Conservation (phyloP, 2,113 vertebrate species). For the Nansenia antarctica region DNA sequence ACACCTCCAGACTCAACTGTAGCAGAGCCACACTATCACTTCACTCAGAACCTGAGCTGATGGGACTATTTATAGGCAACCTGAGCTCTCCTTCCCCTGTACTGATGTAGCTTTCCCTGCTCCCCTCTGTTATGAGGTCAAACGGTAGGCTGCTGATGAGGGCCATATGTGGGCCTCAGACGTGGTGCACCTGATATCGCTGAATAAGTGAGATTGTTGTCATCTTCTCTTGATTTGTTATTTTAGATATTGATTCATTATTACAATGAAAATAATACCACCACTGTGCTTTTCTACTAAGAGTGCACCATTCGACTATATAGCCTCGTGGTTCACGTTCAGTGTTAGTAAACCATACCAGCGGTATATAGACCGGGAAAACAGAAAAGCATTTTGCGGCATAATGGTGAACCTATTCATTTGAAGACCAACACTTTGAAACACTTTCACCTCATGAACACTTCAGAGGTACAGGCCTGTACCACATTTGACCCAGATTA, state of each 20-base stretch:
- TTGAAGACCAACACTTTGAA: too few species aligned
- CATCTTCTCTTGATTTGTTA: background rate
- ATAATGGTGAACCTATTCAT: too few species aligned
- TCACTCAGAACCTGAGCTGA: background rate
- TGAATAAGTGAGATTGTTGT: background rate
- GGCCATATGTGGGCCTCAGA: background rate
- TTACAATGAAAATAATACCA: background rate
- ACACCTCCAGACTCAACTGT: background rate
- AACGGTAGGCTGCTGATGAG: background rate
- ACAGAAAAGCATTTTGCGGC: background rate
- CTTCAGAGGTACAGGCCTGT: background rate
- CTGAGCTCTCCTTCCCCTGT: background rate
- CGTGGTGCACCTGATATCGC: background rate
- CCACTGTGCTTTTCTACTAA: background rate
- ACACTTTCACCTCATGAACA: background rate
- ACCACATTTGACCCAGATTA: conserved; percentile 6
- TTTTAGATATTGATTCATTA: too few species aligned
- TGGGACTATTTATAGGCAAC: conserved; percentile 1
- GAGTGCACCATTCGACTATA: background rate
- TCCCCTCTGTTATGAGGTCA: background rate
- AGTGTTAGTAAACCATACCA: background rate
- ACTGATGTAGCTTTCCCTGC: background rate
- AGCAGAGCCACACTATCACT: background rate
- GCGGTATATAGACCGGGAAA: background rate
- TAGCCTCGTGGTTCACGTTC: background rate